Percentiles rank a stretch among this genome's conserved stretches.
Evolutionary conservation across 2,113 vertebrate species (phyloP).

Genomic region (Dryoscopus gambensis): DNA sequence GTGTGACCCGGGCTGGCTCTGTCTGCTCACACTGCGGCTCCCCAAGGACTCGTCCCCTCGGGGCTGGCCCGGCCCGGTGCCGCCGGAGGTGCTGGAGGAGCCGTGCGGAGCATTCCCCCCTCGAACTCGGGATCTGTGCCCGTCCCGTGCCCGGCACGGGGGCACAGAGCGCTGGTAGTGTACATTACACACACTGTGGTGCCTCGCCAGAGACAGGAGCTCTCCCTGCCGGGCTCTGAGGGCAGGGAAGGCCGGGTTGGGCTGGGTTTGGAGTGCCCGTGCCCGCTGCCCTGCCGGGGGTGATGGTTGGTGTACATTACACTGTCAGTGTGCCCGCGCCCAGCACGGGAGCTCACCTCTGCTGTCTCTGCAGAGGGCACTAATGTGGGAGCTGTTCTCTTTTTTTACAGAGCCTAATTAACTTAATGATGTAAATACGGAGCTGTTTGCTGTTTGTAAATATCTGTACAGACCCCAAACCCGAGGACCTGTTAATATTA

Average conservation of each 20-base stretch:
- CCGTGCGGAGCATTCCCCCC: not conserved
- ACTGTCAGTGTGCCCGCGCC: constrained; percentile 56
- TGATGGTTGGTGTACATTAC: constrained; percentile 58
- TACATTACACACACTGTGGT: not conserved
- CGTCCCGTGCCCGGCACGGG: not conserved
- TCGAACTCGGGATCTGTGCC: not conserved
- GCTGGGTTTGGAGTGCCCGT: too few species aligned
- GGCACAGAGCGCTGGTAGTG: not conserved
- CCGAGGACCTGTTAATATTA: constrained; percentile 58
- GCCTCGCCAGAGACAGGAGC: not conserved
- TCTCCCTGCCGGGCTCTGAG: not conserved
- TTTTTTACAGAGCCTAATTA: constrained; percentile 57
- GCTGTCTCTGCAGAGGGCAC: constrained; percentile 28
- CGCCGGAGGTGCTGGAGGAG: not conserved
- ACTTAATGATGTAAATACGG: constrained; percentile 77
- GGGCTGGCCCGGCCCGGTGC: not conserved
- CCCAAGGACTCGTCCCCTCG: not conserved
- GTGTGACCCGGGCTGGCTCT: constrained; percentile 46
- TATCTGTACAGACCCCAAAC: constrained; percentile 41
- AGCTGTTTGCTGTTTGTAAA: constrained; percentile 61
- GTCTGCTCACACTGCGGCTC: not conserved
- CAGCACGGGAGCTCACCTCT: constrained; percentile 25
- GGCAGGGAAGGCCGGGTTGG: not conserved
- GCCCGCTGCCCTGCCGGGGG: not conserved
- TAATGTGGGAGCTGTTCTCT: constrained; percentile 29